Conservation (phyloP, 2,797 vertebrate genomes). For the Falco cherrug region DNA sequence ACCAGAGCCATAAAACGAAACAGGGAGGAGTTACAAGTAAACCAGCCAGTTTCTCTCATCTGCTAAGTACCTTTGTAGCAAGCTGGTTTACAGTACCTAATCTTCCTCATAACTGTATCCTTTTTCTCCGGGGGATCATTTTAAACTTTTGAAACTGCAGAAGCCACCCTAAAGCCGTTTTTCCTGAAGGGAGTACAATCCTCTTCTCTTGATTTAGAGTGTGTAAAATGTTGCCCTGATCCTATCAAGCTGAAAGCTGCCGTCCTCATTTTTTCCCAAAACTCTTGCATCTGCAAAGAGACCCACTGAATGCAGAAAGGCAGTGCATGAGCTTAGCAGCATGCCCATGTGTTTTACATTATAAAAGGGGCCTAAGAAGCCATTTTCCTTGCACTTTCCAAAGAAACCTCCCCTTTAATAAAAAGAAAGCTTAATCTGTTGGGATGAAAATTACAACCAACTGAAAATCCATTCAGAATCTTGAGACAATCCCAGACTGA, state of each 20-base stretch:
- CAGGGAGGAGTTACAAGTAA: slow-evolving; percentile 1
- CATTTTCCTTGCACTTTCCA: slow-evolving; percentile 23
- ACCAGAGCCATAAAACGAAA: slow-evolving; percentile 2
- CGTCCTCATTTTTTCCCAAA: slow-evolving; percentile 20
- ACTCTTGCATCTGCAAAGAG: slow-evolving; percentile 27
- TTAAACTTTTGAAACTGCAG: slow-evolving; percentile 47
- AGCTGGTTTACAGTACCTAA: slow-evolving; percentile 25
- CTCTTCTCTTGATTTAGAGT: slow-evolving; percentile 27
- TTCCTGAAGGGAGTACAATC: slow-evolving; percentile 32
- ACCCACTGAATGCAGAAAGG: not conserved
- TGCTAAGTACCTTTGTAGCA: slow-evolving; percentile 20
- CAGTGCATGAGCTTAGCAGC: not conserved
- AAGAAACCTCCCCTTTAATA: slow-evolving; percentile 10
- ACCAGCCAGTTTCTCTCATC: not conserved
- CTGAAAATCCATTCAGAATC: not conserved
- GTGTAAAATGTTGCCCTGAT: slow-evolving; percentile 37
- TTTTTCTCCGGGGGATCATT: slow-evolving; percentile 40
- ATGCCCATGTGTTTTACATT: slow-evolving; percentile 36
- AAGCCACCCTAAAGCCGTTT: slow-evolving; percentile 43
- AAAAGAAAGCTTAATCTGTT: not conserved
- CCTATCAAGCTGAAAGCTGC: slow-evolving; percentile 27
- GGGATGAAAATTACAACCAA: slow-evolving; percentile 28
- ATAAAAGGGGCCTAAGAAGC: slow-evolving; percentile 7
- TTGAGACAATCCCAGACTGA: not conserved
- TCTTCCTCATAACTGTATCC: slow-evolving; percentile 35